Conservation (phyloP, 1,140 invertebrate species). For the Melitaea cinxia region DNA sequence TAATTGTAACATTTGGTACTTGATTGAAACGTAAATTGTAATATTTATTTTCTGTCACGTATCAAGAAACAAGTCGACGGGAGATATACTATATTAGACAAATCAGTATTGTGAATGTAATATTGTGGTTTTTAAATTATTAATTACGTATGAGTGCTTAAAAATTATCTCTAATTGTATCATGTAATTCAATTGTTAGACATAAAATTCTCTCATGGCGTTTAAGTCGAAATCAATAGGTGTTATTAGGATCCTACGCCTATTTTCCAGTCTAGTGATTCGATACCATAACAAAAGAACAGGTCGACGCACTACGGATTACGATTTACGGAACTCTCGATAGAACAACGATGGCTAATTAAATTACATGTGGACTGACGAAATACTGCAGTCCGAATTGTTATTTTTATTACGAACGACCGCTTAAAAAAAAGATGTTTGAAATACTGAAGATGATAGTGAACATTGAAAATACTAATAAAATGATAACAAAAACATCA, state of each 20-base stretch:
- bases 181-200: neutral
- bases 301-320: conserved; percentile 31
- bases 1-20: too few relatives aligned
- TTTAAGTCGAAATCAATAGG: conserved; percentile 51
- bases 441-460: neutral
- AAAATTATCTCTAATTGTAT: neutral
- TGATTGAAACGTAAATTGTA: too few relatives aligned
- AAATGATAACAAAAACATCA: too few relatives aligned
- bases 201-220: conserved; percentile 15
- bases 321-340: conserved; percentile 23
- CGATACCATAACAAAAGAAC: conserved; percentile 49
- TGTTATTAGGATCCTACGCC: conserved; percentile 35
- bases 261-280: conserved; percentile 55
- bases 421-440: neutral
- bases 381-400: neutral
- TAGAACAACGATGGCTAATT: conserved; percentile 21
- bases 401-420: neutral
- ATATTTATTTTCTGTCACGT: too few relatives aligned
- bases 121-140: neutral
- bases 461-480: too few relatives aligned
- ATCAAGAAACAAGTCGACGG: too few relatives aligned
- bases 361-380: conserved; percentile 16
- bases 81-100: too few relatives aligned
- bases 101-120: too few relatives aligned
- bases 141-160: neutral